These are phyloP conservation scores for Fulica atra DNA, from an alignment of 2,113 vertebrate genomes.

Conservation along the genomic window DNA sequence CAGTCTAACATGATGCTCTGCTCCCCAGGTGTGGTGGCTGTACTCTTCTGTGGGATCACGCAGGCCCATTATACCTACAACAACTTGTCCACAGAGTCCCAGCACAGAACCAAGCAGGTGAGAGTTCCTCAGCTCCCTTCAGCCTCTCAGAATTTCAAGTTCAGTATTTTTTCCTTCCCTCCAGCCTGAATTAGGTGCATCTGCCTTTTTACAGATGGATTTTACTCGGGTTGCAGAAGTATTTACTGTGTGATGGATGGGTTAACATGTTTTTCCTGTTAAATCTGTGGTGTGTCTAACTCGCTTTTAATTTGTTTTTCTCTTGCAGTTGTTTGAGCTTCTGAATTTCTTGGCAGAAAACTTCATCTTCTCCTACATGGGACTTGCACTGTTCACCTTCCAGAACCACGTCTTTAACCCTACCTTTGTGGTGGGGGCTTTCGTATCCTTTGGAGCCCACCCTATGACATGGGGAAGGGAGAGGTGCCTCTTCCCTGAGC, in stretches of 20 bases:
- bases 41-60: constrained; percentile 97
- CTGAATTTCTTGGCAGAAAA: constrained; percentile 99
- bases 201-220: not conserved
- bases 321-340: constrained; percentile 92
- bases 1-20: not conserved
- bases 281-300: not conserved
- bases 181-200: not conserved
- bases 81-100: constrained; percentile 95
- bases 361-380: constrained; percentile 99
- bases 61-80: constrained; percentile 98
- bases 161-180: not conserved
- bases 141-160: not conserved
- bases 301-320: constrained; percentile 42
- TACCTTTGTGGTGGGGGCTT: constrained; percentile 92
- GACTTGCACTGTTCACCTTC: constrained; percentile 95
- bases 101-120: constrained; percentile 96
- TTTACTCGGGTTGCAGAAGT: not conserved
- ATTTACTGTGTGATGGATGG: not conserved
- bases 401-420: constrained; percentile 95
- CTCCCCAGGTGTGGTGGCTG: constrained; percentile 91
- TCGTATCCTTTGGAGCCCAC: constrained; percentile 87
- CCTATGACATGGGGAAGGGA: not conserved
- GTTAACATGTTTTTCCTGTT: not conserved
- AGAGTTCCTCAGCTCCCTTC: constrained; percentile 12
- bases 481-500: not conserved